Evolutionary conservation across 2,797 vertebrate genomes (phyloP).

Genomic region (Pseudochirops cupreus): DNA sequence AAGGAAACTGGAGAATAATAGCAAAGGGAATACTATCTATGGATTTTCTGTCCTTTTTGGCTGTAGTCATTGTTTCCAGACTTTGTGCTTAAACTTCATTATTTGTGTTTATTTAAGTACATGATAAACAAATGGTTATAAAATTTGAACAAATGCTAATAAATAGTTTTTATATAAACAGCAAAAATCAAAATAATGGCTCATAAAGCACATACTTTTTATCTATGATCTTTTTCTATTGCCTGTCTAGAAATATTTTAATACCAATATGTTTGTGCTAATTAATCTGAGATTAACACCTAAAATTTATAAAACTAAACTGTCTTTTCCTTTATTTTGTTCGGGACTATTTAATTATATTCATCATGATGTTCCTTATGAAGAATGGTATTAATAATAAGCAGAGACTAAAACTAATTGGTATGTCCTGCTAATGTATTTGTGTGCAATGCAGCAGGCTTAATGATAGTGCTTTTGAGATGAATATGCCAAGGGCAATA

Average conservation of each 20-base stretch:
- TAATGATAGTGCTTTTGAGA: conserved; percentile 81
- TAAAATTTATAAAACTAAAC: conserved; percentile 75
- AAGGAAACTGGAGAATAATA: conserved; percentile 39
- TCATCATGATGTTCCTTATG: conserved; percentile 62
- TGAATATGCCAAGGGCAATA: conserved; percentile 78
- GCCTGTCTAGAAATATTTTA: conserved; percentile 47
- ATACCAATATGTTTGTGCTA: conserved; percentile 58
- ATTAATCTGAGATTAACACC: conserved; percentile 68
- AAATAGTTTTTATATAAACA: conserved; percentile 18
- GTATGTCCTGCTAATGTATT: conserved; percentile 73
- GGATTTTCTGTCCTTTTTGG: conserved; percentile 33
- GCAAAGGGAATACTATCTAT: conserved; percentile 31
- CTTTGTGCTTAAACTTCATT: conserved; percentile 48
- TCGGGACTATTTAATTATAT: conserved; percentile 66
- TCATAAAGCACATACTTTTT: conserved; percentile 18
- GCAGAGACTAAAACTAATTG: conserved; percentile 76
- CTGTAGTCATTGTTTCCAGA: conserved; percentile 34
- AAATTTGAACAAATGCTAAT: conserved; percentile 45
- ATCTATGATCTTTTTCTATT: neutral
- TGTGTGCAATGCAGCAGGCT: conserved; percentile 76
- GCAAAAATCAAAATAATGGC: conserved; percentile 24
- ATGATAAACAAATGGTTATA: conserved; percentile 48
- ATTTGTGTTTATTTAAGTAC: conserved; percentile 27
- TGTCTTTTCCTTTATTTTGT: conserved; percentile 69
- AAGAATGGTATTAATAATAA: conserved; percentile 72